phyloP scores from a whole-genome alignment of 1,140 invertebrate genomes.

The Penaeus japonicus region DNA sequence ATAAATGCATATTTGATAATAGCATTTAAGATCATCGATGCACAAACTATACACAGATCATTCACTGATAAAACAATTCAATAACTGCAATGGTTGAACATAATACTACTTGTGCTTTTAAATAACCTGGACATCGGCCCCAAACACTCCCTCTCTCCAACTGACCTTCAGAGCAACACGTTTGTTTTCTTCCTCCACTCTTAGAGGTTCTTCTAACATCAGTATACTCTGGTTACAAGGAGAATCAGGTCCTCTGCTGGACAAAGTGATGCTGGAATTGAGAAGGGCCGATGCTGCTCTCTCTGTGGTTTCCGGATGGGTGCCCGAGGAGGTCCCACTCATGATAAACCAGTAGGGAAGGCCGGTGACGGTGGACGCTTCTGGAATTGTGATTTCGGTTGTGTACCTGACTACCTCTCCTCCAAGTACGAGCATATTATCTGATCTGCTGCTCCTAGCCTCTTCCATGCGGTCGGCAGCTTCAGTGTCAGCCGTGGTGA shows the following conservation, averaged over 20 bases:
- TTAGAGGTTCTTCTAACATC: slow-evolving; percentile 17
- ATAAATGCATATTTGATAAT: too few species aligned
- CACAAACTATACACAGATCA: too few species aligned
- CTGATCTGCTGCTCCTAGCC: not conserved
- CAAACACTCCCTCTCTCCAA: slow-evolving; percentile 25
- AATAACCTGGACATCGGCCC: not conserved
- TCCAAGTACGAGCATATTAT: slow-evolving; percentile 3
- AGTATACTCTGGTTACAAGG: slow-evolving; percentile 49
- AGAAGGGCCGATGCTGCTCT: not conserved
- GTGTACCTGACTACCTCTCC: slow-evolving; percentile 9
- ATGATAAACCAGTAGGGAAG: slow-evolving; percentile 47
- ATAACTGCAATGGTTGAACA: too few species aligned
- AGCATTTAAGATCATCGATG: too few species aligned
- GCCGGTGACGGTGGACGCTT: not conserved
- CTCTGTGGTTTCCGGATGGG: too few species aligned
- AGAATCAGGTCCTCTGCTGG: slow-evolving; percentile 31
- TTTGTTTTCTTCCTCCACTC: not conserved
- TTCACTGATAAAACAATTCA: too few species aligned
- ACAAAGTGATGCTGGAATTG: not conserved
- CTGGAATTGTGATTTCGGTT: not conserved
- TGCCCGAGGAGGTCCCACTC: not conserved
- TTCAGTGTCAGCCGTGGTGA: not conserved
- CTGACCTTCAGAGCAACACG: not conserved
- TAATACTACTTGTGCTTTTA: too few species aligned
- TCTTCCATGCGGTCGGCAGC: not conserved